phyloP scores from a whole-genome alignment of 2,113 vertebrate genomes.

The Garra rufa region DNA sequence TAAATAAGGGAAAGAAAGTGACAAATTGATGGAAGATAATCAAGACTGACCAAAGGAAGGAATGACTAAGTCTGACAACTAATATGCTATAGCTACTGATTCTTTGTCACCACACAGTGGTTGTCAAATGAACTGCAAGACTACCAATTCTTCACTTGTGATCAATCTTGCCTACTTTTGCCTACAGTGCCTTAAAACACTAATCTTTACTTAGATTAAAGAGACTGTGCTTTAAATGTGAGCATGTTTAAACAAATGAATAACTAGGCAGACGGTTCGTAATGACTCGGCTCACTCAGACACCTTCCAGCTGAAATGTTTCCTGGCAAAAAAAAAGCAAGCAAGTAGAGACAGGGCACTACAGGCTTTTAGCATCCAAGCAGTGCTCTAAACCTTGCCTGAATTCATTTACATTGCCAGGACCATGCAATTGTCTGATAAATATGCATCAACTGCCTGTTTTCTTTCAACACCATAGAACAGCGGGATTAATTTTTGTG shows the following conservation, averaged over 20 bases:
- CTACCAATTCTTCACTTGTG: not conserved
- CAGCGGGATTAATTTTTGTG: not conserved
- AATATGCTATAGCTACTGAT: not conserved
- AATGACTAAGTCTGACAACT: not conserved
- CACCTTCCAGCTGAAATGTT: conserved; percentile 18
- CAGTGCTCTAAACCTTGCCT: not conserved
- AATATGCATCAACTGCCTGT: not conserved
- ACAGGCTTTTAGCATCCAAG: not conserved
- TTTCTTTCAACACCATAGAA: conserved; percentile 33
- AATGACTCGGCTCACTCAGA: conserved; percentile 11
- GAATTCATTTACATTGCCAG: not conserved
- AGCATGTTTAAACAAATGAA: not conserved
- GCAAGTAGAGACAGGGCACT: conserved; percentile 32
- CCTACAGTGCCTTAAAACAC: not conserved
- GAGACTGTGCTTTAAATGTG: not conserved
- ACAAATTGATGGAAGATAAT: not conserved
- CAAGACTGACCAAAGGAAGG: not conserved
- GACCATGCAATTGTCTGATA: not conserved
- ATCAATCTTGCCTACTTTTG: conserved; percentile 1
- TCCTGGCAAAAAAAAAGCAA: not conserved
- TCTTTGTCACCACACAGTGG: conserved; percentile 51
- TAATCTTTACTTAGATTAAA: not conserved
- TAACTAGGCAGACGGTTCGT: not conserved
- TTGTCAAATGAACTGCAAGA: not conserved
- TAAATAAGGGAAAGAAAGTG: not conserved